These are phyloP conservation scores for Hemitrygon akajei DNA, from an alignment of 2,797 vertebrate species.

Conservation along the genomic window DNA sequence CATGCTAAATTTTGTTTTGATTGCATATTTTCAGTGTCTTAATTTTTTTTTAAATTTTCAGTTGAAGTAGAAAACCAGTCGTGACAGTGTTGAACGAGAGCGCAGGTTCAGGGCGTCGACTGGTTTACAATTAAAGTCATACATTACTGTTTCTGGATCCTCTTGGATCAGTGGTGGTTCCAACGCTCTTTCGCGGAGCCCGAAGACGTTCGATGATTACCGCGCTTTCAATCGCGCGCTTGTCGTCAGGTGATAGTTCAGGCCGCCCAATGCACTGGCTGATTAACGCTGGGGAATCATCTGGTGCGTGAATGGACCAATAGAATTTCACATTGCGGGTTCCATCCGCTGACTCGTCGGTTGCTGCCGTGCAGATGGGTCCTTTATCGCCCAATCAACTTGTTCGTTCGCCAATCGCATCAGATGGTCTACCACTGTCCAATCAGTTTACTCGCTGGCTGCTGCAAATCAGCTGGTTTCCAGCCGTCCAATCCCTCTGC, in stretches of 20 bases:
- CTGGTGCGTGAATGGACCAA: not conserved
- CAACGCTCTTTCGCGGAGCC: no score
- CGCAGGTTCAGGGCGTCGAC: no score
- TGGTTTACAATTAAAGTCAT: no score
- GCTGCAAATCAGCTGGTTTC: not conserved
- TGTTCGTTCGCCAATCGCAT: not conserved
- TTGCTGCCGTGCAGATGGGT: not conserved
- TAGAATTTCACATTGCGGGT: not conserved
- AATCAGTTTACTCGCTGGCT: not conserved
- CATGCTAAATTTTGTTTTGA: not conserved
- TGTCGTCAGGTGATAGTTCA: no score
- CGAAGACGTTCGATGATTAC: no score
- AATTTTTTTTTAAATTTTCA: not conserved
- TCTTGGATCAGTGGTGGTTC: no score
- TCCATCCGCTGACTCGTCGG: slow-evolving; percentile 27
- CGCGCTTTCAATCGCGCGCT: no score
- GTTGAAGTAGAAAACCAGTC: no score
- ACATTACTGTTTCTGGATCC: no score
- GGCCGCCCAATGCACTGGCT: no score
- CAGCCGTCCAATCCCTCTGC: not conserved
- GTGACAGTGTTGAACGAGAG: no score
- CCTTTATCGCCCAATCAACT: not conserved
- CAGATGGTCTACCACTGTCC: not conserved
- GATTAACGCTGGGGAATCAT: no score
- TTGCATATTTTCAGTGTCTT: not conserved